phyloP scores from a whole-genome alignment of 2,113 vertebrate genomes.

The Galemys pyrenaicus region DNA sequence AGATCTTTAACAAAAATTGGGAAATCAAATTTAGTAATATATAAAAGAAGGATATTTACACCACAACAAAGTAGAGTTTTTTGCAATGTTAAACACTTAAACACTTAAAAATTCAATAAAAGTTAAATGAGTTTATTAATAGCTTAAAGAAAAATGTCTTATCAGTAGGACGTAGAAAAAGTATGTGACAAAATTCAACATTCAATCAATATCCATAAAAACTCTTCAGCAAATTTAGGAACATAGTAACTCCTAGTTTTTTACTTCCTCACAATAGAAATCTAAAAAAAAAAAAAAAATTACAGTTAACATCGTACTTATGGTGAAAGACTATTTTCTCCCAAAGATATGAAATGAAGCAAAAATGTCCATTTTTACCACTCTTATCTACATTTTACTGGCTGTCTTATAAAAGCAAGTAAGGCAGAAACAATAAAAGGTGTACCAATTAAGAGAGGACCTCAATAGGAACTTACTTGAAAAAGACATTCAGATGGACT shows the following conservation, averaged over 20 bases:
- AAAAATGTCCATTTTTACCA: background rate
- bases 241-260: background rate
- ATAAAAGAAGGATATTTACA: background rate
- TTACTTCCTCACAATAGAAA: background rate
- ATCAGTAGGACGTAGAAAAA: background rate
- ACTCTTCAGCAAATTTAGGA: background rate
- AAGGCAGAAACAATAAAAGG: background rate
- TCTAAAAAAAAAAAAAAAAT: background rate
- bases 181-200: background rate
- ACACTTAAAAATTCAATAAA: background rate
- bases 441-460: background rate
- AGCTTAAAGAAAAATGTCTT: background rate
- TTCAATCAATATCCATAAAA: background rate
- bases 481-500: too few relatives aligned
- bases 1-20: background rate
- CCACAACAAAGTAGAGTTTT: background rate
- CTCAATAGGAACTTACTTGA: too few relatives aligned
- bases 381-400: background rate
- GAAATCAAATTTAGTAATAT: background rate
- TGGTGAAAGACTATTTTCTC: background rate
- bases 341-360: background rate
- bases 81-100: background rate
- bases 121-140: background rate
- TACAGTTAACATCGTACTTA: background rate
- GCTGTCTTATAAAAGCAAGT: background rate